phyloP scores from a whole-genome alignment of 2,113 vertebrate genomes.

The Phalacrocorax pelagicus region DNA sequence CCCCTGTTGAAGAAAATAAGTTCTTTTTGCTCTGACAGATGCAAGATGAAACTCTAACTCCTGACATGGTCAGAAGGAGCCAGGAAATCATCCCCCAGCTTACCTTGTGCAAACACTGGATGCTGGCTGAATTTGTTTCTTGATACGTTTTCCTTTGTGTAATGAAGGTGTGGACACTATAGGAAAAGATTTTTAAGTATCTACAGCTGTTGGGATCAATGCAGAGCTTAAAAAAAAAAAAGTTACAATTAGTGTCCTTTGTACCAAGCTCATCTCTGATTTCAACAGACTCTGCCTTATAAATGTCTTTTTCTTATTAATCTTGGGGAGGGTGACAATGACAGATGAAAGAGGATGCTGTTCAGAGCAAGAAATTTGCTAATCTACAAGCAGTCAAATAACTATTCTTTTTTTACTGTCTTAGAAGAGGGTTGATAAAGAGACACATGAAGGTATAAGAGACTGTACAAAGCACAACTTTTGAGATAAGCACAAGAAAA shows the following conservation, averaged over 20 bases:
- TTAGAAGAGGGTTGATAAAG: background rate
- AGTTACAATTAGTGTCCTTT: constrained; percentile 49
- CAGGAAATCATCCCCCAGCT: background rate
- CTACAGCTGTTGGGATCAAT: constrained; percentile 60
- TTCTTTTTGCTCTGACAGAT: background rate
- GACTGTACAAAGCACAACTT: background rate
- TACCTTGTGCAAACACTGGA: background rate
- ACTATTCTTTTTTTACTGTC: background rate
- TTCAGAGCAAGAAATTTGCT: background rate
- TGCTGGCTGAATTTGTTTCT: constrained; percentile 4
- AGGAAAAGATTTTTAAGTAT: constrained; percentile 54
- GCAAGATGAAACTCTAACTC: background rate
- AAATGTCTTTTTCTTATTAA: background rate
- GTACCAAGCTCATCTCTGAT: constrained; percentile 15
- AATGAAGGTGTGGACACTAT: background rate
- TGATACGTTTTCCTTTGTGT: background rate
- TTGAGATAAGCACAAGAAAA: background rate
- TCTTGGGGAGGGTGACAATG: background rate
- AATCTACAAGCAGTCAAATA: background rate
- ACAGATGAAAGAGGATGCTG: background rate
- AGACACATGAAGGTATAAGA: background rate
- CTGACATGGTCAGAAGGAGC: background rate
- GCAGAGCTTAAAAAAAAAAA: background rate
- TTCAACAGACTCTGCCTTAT: constrained; percentile 1
- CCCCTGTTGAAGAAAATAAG: background rate